These are phyloP conservation scores for Drosophila lowei DNA, from an alignment of 1,140 invertebrate species.

Conservation along the genomic window DNA sequence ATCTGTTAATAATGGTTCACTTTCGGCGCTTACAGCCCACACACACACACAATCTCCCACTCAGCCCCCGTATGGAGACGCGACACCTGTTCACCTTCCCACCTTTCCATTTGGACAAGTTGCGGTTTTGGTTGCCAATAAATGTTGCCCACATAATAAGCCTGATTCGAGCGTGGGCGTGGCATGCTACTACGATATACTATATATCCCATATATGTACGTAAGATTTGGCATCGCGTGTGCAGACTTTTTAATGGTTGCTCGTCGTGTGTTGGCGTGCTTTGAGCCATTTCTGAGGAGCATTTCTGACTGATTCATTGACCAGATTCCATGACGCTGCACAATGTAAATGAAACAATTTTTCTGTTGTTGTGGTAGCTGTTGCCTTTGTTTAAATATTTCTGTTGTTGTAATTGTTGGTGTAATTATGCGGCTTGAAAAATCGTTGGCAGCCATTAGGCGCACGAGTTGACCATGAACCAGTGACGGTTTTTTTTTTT, in stretches of 20 bases:
- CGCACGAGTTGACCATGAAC: constrained; percentile 78
- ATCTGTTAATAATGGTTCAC: constrained; percentile 66
- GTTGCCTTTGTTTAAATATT: background rate
- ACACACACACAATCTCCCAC: constrained; percentile 16
- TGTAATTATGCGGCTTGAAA: constrained; percentile 54
- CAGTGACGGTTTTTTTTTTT: constrained; percentile 57
- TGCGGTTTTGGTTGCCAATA: constrained; percentile 24
- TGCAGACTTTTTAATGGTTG: constrained; percentile 24
- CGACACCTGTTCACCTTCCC: constrained; percentile 48
- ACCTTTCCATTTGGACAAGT: constrained; percentile 12
- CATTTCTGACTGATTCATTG: constrained; percentile 70
- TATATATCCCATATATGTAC: constrained; percentile 9
- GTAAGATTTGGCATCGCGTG: constrained; percentile 41
- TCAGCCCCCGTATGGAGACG: background rate
- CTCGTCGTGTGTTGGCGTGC: constrained; percentile 41
- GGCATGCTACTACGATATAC: constrained; percentile 14
- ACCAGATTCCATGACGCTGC: constrained; percentile 74
- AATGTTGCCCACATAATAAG: constrained; percentile 44
- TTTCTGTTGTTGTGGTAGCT: constrained; percentile 12
- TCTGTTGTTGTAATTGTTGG: constrained; percentile 33
- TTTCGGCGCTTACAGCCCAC: constrained; percentile 46
- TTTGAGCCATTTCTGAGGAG: constrained; percentile 28
- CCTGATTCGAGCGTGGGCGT: constrained; percentile 41
- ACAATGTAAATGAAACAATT: constrained; percentile 62
- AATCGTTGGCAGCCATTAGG: constrained; percentile 65